Conservation (phyloP, 2,888 invertebrate genomes). For the Mythimna pallens region DNA sequence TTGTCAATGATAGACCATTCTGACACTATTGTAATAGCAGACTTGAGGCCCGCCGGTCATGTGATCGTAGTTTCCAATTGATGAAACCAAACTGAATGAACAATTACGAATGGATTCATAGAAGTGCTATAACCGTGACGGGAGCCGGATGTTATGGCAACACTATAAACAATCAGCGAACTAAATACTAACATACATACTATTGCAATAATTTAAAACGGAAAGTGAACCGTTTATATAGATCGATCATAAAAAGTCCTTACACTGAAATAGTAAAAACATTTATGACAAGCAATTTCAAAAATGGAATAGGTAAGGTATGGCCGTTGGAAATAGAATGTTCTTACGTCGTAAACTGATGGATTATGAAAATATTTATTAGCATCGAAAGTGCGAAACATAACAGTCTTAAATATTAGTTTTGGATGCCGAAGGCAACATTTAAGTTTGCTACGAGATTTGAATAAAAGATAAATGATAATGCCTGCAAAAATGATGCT, state of each 20-base stretch:
- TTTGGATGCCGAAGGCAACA: not conserved
- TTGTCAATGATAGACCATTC: too few relatives aligned
- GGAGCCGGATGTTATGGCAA: constrained; percentile 47
- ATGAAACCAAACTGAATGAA: constrained; percentile 35
- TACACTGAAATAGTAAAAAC: constrained; percentile 20
- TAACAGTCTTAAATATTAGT: constrained; percentile 6
- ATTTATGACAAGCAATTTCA: constrained; percentile 15
- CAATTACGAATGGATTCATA: constrained; percentile 59
- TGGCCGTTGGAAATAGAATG: not conserved
- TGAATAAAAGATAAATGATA: not conserved
- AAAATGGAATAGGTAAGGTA: not conserved
- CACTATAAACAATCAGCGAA: constrained; percentile 43
- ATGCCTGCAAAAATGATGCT: too few relatives aligned
- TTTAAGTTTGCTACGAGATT: not conserved
- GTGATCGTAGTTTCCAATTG: constrained; percentile 4
- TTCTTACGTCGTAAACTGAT: not conserved
- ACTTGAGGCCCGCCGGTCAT: not conserved
- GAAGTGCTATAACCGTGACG: constrained; percentile 49
- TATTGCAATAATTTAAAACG: constrained; percentile 50
- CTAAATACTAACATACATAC: constrained; percentile 27
- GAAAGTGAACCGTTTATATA: constrained; percentile 38
- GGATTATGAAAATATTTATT: constrained; percentile 5
- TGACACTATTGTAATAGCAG: too few relatives aligned
- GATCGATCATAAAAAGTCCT: constrained; percentile 37
- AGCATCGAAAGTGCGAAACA: constrained; percentile 9